Evolutionary conservation across 1,140 invertebrate genomes (phyloP).

Genomic region (Drosophila sp.): DNA sequence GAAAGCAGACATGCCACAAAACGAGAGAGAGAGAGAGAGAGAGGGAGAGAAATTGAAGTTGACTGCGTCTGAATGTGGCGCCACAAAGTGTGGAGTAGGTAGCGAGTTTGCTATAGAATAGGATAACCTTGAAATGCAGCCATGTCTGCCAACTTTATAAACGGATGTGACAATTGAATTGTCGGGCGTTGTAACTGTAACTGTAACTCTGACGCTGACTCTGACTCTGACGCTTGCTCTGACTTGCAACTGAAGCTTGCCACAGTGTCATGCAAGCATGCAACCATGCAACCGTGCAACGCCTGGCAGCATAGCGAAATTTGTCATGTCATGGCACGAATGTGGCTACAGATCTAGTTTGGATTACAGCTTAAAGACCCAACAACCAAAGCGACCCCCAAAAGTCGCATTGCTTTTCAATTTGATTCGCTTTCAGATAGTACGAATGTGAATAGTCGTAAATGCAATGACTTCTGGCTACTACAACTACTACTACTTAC

Average conservation of each 20-base stretch:
- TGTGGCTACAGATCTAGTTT: constrained; percentile 18
- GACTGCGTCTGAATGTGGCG: constrained; percentile 25
- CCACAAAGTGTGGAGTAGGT: neutral
- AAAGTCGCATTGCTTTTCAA: constrained; percentile 40
- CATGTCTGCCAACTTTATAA: constrained; percentile 59
- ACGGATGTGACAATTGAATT: constrained; percentile 60
- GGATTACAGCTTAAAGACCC: constrained; percentile 31
- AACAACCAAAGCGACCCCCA: constrained; percentile 1
- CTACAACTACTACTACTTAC: neutral
- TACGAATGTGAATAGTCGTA: constrained; percentile 43
- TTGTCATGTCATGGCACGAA: constrained; percentile 41
- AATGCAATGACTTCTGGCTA: constrained; percentile 24
- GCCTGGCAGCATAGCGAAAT: constrained; percentile 28
- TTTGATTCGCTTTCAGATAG: constrained; percentile 43
- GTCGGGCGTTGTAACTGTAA: constrained; percentile 26
- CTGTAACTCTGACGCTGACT: constrained; percentile 18
- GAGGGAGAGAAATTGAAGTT: constrained; percentile 1
- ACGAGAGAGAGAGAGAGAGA: neutral
- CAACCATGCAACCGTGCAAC: constrained; percentile 13
- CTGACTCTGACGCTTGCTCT: constrained; percentile 26
- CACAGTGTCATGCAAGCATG: constrained; percentile 8
- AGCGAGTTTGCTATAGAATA: constrained; percentile 2
- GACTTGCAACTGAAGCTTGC: constrained; percentile 33
- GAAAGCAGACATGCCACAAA: constrained; percentile 7
- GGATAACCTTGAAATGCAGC: constrained; percentile 56